Conservation (phyloP, 2,797 vertebrate species). For the Enteromius paludinosus region DNA sequence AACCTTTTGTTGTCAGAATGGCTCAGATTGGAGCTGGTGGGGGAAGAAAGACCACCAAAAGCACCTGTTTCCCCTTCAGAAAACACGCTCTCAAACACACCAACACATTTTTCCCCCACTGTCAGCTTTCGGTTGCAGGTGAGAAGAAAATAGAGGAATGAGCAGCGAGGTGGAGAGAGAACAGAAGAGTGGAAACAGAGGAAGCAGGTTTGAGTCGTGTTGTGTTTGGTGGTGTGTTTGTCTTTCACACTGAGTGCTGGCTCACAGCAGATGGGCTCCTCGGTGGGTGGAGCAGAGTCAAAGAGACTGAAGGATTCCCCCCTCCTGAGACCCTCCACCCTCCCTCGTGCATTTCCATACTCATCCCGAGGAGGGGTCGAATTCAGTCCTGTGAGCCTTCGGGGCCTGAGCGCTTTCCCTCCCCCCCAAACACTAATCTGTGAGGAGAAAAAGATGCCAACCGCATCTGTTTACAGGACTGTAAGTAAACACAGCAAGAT, state of each 20-base stretch:
- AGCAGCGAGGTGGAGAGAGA: constrained; percentile 31
- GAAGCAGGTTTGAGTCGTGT: constrained; percentile 59
- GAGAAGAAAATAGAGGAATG: constrained; percentile 39
- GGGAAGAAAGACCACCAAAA: constrained; percentile 49
- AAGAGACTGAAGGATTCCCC: constrained; percentile 54
- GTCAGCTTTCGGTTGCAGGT: constrained; percentile 17
- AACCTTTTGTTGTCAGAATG: constrained; percentile 58
- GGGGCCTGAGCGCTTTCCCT: constrained; percentile 41
- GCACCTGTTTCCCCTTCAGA: constrained; percentile 52
- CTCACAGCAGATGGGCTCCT: constrained; percentile 61
- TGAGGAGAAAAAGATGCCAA: constrained; percentile 59
- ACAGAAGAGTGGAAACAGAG: constrained; percentile 44
- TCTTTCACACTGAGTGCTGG: constrained; percentile 56
- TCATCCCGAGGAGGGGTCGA: constrained; percentile 43
- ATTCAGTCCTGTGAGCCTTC: constrained; percentile 31
- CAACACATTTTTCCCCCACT: background rate
- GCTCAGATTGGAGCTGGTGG: constrained; percentile 37
- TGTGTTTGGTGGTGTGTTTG: constrained; percentile 60
- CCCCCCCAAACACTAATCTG: constrained; percentile 45
- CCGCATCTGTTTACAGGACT: constrained; percentile 59
- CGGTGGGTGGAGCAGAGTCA: constrained; percentile 50
- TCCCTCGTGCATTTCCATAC: constrained; percentile 58
- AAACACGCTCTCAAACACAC: constrained; percentile 33
- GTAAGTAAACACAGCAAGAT: constrained; percentile 55
- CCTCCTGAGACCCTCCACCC: constrained; percentile 50